A percentile compares a stretch with the other conserved stretches of the same genome.
These are phyloP conservation scores for Phrynocephalus versicolor DNA, from an alignment of 2,113 vertebrate species.

Conservation along the genomic window DNA sequence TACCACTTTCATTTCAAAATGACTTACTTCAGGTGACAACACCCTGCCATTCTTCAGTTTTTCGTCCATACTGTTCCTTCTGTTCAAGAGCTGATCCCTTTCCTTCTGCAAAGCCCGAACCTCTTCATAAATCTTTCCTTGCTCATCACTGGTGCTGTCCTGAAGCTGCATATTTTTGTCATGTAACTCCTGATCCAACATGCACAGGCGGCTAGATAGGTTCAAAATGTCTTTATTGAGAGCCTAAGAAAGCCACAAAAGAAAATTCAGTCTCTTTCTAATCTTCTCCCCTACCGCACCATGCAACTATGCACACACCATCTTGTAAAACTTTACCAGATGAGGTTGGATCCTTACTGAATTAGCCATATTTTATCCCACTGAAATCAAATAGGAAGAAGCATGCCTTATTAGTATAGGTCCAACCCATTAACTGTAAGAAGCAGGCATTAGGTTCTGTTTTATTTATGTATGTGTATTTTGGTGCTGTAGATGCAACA, in stretches of 20 bases:
- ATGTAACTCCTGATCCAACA: slow-evolving; percentile 82
- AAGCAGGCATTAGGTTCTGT: background rate
- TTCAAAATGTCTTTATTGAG: slow-evolving; percentile 82
- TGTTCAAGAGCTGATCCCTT: slow-evolving; percentile 77
- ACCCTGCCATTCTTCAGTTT: slow-evolving; percentile 82
- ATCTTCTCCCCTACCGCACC: background rate
- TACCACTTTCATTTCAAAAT: background rate
- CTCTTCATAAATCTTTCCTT: slow-evolving; percentile 73
- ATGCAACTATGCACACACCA: background rate
- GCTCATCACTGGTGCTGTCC: slow-evolving; percentile 67
- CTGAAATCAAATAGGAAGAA: background rate
- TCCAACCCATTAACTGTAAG: background rate
- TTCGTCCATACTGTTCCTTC: slow-evolving; percentile 78
- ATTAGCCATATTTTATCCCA: background rate
- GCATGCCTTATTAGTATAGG: background rate
- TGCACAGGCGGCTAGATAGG: slow-evolving; percentile 77
- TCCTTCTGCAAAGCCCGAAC: slow-evolving; percentile 78
- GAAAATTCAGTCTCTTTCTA: background rate
- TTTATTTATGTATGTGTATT: background rate
- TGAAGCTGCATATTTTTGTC: slow-evolving; percentile 74
- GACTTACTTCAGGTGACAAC: slow-evolving; percentile 83
- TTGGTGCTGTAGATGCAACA: slow-evolving; percentile 24
- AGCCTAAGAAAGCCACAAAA: slow-evolving; percentile 69
- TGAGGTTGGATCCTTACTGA: background rate
- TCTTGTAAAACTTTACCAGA: background rate